Conservation (phyloP, 2,113 vertebrate species). For the Muscicapa adusta region DNA sequence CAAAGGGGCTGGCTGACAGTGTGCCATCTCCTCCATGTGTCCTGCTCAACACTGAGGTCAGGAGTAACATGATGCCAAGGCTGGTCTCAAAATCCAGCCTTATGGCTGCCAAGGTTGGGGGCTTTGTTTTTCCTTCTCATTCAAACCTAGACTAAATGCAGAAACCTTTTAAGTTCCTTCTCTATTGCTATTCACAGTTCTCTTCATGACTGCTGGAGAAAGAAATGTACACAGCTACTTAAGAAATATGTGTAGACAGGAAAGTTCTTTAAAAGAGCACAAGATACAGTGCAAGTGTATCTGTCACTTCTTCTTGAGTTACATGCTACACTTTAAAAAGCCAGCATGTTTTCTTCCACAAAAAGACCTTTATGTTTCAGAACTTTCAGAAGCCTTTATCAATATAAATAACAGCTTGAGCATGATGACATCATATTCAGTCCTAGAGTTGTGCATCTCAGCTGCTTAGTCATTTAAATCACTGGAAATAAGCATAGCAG, state of each 20-base stretch:
- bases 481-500: conserved; percentile 15
- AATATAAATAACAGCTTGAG: conserved; percentile 5
- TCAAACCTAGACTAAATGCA: neutral
- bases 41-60: neutral
- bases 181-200: neutral
- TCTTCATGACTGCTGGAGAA: neutral
- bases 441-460: neutral
- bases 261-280: neutral
- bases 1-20: neutral
- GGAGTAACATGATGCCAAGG: neutral
- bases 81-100: neutral
- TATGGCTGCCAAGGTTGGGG: neutral
- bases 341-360: neutral
- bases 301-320: neutral
- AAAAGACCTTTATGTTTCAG: conserved; percentile 14
- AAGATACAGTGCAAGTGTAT: neutral
- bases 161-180: neutral
- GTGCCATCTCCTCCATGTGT: neutral
- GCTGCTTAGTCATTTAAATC: conserved; percentile 57
- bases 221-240: neutral
- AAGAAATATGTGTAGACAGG: neutral
- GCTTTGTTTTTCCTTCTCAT: neutral
- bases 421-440: conserved; percentile 1
- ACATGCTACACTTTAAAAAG: neutral
- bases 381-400: conserved; percentile 26